Evolutionary conservation across 1,140 invertebrate species (phyloP), one percentile per base, ranked within the genome.

Genomic region (Coelopa frigida): DNA sequence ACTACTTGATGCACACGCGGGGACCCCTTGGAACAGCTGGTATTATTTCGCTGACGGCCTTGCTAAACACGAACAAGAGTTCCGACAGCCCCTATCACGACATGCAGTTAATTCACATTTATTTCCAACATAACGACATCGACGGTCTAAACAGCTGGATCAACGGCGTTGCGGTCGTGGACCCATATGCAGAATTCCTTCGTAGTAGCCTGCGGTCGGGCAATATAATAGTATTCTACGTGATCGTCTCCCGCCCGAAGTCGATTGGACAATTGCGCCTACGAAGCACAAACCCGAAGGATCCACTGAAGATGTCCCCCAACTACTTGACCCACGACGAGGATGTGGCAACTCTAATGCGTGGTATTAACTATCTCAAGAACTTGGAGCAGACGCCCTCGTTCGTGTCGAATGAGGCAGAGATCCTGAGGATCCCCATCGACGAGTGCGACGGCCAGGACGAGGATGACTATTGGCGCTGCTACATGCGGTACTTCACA

Each of bases 381-480:
- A 68, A 74, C 46, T 54, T 85, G 22, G 61, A 75, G 0, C 66
- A 73, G 29, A 82, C 79, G 0, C 56, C 70, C 15, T 68, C 80
- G 0, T 81, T 86, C 32, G 70, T 72, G 48, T 73, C 64, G 40
- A 78, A 76, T 23, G 75, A 70, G 0, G 75, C 77, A 1, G 74
- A 58, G 36, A 44, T 88, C 3, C 61, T 78, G 46, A 61, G 66
- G 15, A 70, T 73, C 0, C 76, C 77, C 24, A 73, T 82, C 32
- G 77, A 78, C 0, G 79, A 77, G 6, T 87, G 84, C 59, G 58
- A 57, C 21, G 54, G 65, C 2, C 70, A 70, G 26, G 50, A 62
- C 3, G 73, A 71, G 4, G 82, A 84, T 37, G 70, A 73, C 3
- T 89, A 89, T 54, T 87, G 85, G 82, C 72, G 76, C 24, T 90